Base-by-base conservation (phyloP, 2,113 vertebrate species). In the Rhineura floridana region DNA sequence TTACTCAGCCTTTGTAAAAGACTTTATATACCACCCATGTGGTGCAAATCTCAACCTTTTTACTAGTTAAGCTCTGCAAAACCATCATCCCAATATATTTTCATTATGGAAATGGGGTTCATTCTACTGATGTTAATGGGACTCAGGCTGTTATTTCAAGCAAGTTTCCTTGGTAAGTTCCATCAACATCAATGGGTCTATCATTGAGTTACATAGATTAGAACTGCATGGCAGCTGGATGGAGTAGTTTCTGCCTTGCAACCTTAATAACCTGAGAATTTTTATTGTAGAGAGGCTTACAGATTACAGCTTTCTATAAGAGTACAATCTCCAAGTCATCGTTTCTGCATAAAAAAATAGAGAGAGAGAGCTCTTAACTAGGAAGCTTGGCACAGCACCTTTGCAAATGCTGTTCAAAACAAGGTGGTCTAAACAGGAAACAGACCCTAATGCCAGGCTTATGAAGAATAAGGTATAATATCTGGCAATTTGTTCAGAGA, bases 321-420 rank as follows among this genome's bases (percentile, higher is more conserved):
- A 91, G 86, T 76, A 91, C 25, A 91, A 90, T 89, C 4, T 88
- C 7, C 76, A 33, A 52, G 30, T 81, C 67, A 62, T 59, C 28
- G 44, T 21, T 65, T 15, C 15, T 65, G 42, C 39, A 15, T 44
- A 33, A 83, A 36, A 50, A 7, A 87, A 44, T 44, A 72, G 28
- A 46, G 7, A 23, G 7, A 23, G 30, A 21, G n/a, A 4, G 0
- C 2, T n/a, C 30, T 63, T 62, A 82, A 73, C 19, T 17, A 9
- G 44, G 23, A 76, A 28, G 36, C 8, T 1, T 52, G 50, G 42
- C 44, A 46, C 42, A 30, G 42, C 21, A 7, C 33, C 19, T 46
- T 48, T 83, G 50, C 36, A 67, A 65, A 25, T 67, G 50, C 12
- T 85, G 36, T 50, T 19, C 11, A 4, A 42, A 59, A 10, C 70